Percentiles rank a stretch among this genome's conserved stretches.
These are phyloP conservation scores for Halcyon badia DNA, from an alignment of 2,797 vertebrate species.

Conservation along the genomic window DNA sequence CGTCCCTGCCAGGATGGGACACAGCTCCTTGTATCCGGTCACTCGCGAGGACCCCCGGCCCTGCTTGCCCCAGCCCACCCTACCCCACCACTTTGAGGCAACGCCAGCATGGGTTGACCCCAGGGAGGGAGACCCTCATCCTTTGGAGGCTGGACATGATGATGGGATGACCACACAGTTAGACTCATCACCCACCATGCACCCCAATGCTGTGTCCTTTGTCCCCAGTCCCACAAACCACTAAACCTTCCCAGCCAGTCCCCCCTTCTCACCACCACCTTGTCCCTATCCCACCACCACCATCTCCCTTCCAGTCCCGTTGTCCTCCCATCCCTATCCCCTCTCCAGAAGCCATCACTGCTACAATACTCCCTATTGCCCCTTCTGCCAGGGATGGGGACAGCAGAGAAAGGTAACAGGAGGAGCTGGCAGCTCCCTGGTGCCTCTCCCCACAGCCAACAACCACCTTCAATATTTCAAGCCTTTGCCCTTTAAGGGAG, in stretches of 20 bases:
- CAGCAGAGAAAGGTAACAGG: neutral
- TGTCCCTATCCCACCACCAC: neutral
- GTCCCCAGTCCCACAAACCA: neutral
- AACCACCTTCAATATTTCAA: neutral
- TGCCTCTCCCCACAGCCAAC: neutral
- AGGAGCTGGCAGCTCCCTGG: neutral
- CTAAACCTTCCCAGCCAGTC: rapidly evolving
- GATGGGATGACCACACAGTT: neutral
- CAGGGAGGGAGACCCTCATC: neutral
- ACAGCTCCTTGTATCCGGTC: neutral
- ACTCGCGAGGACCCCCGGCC: rapidly evolving
- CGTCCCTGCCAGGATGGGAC: constrained; percentile 61
- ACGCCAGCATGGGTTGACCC: rapidly evolving
- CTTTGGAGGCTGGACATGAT: neutral
- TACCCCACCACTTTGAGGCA: neutral
- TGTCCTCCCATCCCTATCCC: neutral
- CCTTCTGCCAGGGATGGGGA: neutral
- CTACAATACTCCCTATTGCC: rapidly evolving
- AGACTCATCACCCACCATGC: rapidly evolving
- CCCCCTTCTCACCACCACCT: neutral
- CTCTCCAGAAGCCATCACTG: neutral
- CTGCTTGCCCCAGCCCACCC: rapidly evolving
- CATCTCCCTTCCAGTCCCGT: neutral
- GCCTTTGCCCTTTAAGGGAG: constrained; percentile 1
- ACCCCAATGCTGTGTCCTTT: neutral